These are phyloP conservation scores for Orchesellides sinensis DNA, from an alignment of 2,888 invertebrate species.

Conservation along the genomic window DNA sequence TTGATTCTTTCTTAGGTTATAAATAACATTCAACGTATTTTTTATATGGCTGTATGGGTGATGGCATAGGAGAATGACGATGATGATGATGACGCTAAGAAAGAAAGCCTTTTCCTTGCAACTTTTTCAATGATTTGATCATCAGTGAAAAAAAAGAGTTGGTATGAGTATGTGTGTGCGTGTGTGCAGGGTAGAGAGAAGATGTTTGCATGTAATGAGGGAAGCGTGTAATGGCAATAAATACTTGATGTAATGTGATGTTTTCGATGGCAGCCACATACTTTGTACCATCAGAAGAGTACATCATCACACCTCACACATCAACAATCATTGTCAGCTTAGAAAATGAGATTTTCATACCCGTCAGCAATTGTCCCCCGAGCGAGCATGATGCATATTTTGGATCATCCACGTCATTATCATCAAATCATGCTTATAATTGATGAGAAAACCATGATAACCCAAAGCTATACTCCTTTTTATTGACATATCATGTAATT, in stretches of 20 bases:
- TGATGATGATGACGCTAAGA: not conserved
- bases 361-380: slow-evolving; percentile 55
- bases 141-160: too few species aligned
- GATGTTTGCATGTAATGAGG: slow-evolving; percentile 27
- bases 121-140: slow-evolving; percentile 13
- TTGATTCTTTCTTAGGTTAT: not conserved
- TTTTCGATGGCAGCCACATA: too few species aligned
- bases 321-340: slow-evolving; percentile 47
- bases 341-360: slow-evolving; percentile 68
- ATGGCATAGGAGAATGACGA: slow-evolving; percentile 7
- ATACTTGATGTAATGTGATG: slow-evolving; percentile 26
- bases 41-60: slow-evolving; percentile 53
- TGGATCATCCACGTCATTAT: slow-evolving; percentile 54
- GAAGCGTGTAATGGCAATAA: slow-evolving; percentile 55
- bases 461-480: not conserved
- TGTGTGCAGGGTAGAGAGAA: slow-evolving; percentile 13
- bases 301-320: slow-evolving; percentile 26
- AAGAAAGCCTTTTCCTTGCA: too few species aligned
- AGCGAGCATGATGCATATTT: slow-evolving; percentile 58
- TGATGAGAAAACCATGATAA: slow-evolving; percentile 22
- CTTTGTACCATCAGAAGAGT: too few species aligned
- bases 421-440: slow-evolving; percentile 54
- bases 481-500: not conserved
- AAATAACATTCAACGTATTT: not conserved
- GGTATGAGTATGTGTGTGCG: slow-evolving; percentile 17